Percentiles rank a stretch among this genome's conserved stretches.
These are phyloP conservation scores for Ennomos quercinarius DNA, from an alignment of 2,888 invertebrate genomes.

Conservation along the genomic window DNA sequence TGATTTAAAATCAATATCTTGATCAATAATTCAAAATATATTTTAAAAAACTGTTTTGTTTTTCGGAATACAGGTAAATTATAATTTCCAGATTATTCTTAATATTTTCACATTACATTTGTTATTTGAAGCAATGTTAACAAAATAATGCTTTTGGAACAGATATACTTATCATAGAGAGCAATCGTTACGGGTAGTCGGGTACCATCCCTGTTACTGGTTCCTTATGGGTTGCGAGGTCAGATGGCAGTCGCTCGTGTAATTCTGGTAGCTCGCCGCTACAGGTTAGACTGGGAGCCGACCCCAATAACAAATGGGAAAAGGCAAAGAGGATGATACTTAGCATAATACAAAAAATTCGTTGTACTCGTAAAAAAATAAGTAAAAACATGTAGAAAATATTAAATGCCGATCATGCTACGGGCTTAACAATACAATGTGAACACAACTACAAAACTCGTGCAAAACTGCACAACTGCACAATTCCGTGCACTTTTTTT, in stretches of 20 bases:
- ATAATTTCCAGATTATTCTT: neutral
- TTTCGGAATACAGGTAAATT: no score
- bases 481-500: constrained; percentile 40
- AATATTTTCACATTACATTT: constrained; percentile 10
- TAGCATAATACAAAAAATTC: constrained; percentile 48
- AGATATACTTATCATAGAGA: constrained; percentile 24
- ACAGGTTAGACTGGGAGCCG: no score
- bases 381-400: constrained; percentile 38
- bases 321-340: no score
- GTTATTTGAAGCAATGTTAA: constrained; percentile 46
- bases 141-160: constrained; percentile 28
- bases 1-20: no score
- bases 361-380: constrained; percentile 54
- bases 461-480: constrained; percentile 37
- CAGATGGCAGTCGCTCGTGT: no score
- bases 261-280: no score
- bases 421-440: constrained; percentile 49
- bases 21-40: no score
- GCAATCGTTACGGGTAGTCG: no score
- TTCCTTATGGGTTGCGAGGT: no score
- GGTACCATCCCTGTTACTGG: no score
- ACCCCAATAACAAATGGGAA: no score
- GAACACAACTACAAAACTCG: constrained; percentile 49
- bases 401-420: constrained; percentile 70
- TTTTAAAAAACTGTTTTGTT: no score